Conservation (phyloP, 2,888 invertebrate genomes). For the Congeria kusceri region DNA sequence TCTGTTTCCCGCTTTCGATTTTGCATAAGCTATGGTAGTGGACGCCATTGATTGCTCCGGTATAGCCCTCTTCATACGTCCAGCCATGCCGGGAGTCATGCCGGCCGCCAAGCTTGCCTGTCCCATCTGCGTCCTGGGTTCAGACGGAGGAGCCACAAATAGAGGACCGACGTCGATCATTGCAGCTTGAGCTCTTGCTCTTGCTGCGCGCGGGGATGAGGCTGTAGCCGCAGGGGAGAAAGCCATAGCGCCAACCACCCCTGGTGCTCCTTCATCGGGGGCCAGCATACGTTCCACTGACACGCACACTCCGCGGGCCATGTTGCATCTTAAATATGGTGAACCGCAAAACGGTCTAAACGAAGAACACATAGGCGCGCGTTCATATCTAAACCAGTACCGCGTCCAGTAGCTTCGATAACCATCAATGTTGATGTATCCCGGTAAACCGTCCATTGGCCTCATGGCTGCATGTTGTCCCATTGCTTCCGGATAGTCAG, state of each 20-base stretch:
- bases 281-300: conserved; percentile 25
- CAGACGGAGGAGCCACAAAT: conserved; percentile 35
- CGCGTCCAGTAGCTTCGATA: conserved; percentile 55
- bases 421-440: conserved; percentile 59
- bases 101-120: conserved; percentile 2
- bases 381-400: conserved; percentile 57
- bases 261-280: conserved; percentile 10
- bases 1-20: background rate
- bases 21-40: background rate
- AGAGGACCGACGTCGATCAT: conserved; percentile 17
- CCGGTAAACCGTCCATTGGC: conserved; percentile 54
- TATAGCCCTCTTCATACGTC: background rate
- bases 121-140: conserved; percentile 34
- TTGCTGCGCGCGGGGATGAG: conserved; percentile 3
- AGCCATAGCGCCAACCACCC: conserved; percentile 3
- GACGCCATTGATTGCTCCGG: background rate
- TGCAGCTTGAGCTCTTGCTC: conserved; percentile 24
- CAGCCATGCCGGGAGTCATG: too few species aligned
- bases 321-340: conserved; percentile 58
- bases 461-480: conserved; percentile 47
- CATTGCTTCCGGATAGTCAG: conserved; percentile 61
- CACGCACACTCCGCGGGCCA: conserved; percentile 33
- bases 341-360: conserved; percentile 62
- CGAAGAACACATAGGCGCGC: conserved; percentile 61
- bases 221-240: conserved; percentile 15